Evolutionary conservation across 2,888 invertebrate genomes (phyloP).

Genomic region (Tipula confusa): DNA sequence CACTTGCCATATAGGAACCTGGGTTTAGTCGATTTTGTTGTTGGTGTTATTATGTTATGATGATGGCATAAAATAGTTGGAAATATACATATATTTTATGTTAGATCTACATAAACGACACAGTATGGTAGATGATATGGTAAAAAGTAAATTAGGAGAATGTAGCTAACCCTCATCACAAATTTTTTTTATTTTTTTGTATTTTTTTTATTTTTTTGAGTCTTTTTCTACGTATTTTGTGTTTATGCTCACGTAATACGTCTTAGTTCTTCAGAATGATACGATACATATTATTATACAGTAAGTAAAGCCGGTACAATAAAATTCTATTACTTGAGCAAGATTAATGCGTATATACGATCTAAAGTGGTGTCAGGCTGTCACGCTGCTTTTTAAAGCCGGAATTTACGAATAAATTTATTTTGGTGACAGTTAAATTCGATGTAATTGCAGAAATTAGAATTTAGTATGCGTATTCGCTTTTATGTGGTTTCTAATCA

Average conservation of each 20-base stretch:
- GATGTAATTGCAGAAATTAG: too few relatives aligned
- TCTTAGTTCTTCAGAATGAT: neutral
- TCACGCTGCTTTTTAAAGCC: neutral
- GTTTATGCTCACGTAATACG: neutral
- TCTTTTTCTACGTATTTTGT: too few relatives aligned
- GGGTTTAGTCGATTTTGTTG: neutral
- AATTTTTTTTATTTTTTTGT: neutral
- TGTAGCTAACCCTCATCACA: constrained; percentile 25
- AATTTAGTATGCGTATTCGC: too few relatives aligned
- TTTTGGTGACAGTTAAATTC: neutral
- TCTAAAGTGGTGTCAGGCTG: neutral
- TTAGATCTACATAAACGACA: neutral
- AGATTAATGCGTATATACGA: neutral
- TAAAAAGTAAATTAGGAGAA: neutral
- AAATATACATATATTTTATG: too few relatives aligned
- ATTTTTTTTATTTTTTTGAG: neutral
- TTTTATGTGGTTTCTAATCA: too few relatives aligned
- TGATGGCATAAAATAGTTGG: constrained; percentile 12
- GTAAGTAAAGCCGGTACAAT: neutral
- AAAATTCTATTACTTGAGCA: neutral
- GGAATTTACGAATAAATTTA: neutral
- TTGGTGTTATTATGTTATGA: neutral
- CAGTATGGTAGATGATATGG: constrained; percentile 25
- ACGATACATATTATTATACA: too few relatives aligned
- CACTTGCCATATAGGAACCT: constrained; percentile 15